A percentile compares a stretch with the other conserved stretches of the same genome.
Conservation (phyloP, 2,888 invertebrate species). For the Quadroppia sp. region DNA sequence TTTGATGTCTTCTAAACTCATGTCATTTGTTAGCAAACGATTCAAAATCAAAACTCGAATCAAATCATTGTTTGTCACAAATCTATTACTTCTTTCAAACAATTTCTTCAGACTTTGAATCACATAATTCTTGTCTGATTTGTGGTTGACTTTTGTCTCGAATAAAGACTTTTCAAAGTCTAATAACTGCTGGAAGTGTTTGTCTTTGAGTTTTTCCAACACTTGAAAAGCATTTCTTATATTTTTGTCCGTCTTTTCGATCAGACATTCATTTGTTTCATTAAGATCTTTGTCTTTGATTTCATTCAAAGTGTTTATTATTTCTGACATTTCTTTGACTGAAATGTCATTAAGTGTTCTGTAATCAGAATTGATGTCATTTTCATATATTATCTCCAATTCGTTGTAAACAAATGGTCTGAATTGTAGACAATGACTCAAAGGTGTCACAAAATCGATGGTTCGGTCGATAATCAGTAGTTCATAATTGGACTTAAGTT, state of each 20-base stretch:
- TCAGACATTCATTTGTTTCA: not conserved
- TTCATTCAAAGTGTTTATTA: not conserved
- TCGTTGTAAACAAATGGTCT: slow-evolving; percentile 28
- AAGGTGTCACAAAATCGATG: slow-evolving; percentile 16
- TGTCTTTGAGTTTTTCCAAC: not conserved
- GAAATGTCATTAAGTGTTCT: slow-evolving; percentile 1
- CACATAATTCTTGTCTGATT: not conserved
- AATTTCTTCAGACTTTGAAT: slow-evolving; percentile 2
- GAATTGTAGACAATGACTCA: slow-evolving; percentile 5
- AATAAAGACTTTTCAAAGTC: not conserved
- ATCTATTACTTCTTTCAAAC: not conserved
- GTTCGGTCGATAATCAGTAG: slow-evolving; percentile 1
- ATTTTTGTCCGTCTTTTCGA: not conserved
- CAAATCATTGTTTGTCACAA: not conserved
- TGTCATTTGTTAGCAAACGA: not conserved
- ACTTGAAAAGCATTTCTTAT: not conserved
- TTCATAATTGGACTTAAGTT: not conserved
- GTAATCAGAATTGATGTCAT: slow-evolving; percentile 6
- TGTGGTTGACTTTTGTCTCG: not conserved
- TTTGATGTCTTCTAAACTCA: not conserved
- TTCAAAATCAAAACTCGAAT: slow-evolving; percentile 4
- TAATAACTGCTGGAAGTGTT: not conserved
- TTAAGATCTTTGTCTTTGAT: not conserved
- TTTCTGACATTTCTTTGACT: not conserved
- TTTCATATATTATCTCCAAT: slow-evolving; percentile 8